A percentile compares a stretch with the other conserved stretches of the same genome.
Evolutionary conservation across 1,140 invertebrate genomes (phyloP).

Genomic region (Brachionus paranguensis): DNA sequence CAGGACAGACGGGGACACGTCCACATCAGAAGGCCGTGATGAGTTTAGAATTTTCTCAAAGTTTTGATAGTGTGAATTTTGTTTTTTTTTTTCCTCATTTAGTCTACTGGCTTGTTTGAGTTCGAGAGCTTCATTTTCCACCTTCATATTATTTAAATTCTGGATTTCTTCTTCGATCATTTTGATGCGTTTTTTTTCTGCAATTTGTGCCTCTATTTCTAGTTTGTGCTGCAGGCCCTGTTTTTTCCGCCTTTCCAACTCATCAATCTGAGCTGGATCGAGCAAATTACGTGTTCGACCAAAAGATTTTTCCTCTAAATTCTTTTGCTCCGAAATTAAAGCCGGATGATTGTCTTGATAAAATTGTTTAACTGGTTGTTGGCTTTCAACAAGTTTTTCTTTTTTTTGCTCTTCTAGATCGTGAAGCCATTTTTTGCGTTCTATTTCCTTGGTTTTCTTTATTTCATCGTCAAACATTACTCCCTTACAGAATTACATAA

Average conservation of each 20-base stretch:
- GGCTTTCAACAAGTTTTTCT: conserved; percentile 41
- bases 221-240: conserved; percentile 50
- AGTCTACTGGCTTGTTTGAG: conserved; percentile 43
- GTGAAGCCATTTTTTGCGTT: conserved; percentile 47
- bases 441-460: conserved; percentile 44
- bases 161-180: conserved; percentile 47
- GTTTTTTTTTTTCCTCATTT: conserved; percentile 45
- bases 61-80: background rate
- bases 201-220: conserved; percentile 50
- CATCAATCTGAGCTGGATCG: conserved; percentile 48
- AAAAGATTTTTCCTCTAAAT: conserved; percentile 20
- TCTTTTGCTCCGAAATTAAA: background rate
- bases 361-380: background rate
- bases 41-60: conserved; percentile 8
- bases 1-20: background rate
- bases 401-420: conserved; percentile 47
- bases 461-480: conserved; percentile 44
- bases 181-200: conserved; percentile 49
- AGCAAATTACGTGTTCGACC: conserved; percentile 41
- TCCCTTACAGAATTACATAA: conserved; percentile 42
- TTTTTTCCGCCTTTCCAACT: conserved; percentile 48
- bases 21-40: background rate
- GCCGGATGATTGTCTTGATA: background rate
- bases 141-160: conserved; percentile 49
- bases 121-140: conserved; percentile 48